Evolutionary conservation across 1,140 invertebrate genomes (phyloP).

Genomic region (Vanessa tameamea): DNA sequence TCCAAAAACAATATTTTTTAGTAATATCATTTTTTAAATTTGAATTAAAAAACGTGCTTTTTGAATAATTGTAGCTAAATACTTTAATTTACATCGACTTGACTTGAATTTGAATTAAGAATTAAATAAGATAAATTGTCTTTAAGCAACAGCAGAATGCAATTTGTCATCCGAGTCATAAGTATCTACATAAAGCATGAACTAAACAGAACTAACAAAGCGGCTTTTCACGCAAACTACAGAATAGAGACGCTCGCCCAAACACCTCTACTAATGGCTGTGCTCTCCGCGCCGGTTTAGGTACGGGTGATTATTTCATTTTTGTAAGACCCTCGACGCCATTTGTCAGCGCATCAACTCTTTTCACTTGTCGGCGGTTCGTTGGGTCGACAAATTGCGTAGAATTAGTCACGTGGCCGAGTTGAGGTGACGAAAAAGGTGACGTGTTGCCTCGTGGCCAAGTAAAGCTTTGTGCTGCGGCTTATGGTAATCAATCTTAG

Average conservation of each 20-base stretch:
- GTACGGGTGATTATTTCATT: slow-evolving; percentile 78
- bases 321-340: slow-evolving; percentile 75
- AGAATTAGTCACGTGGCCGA: slow-evolving; percentile 77
- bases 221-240: slow-evolving; percentile 74
- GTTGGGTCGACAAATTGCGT: slow-evolving; percentile 76
- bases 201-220: slow-evolving; percentile 78
- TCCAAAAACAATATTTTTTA: background rate
- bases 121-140: slow-evolving; percentile 65
- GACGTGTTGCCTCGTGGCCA: slow-evolving; percentile 62
- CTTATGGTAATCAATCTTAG: slow-evolving; percentile 73
- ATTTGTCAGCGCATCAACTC: slow-evolving; percentile 79
- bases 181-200: slow-evolving; percentile 73
- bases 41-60: too few species aligned
- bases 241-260: slow-evolving; percentile 78
- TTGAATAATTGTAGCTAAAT: background rate
- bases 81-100: background rate
- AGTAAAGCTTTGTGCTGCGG: slow-evolving; percentile 86
- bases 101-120: slow-evolving; percentile 13
- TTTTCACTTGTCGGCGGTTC: slow-evolving; percentile 71
- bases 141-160: slow-evolving; percentile 60
- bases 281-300: slow-evolving; percentile 70
- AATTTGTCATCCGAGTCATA: slow-evolving; percentile 77
- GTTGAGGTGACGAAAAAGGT: slow-evolving; percentile 78
- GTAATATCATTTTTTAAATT: too few species aligned
- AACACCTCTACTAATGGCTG: slow-evolving; percentile 77